phyloP scores from a whole-genome alignment of 2,888 invertebrate genomes.

The Linnaemya tessellans region DNA sequence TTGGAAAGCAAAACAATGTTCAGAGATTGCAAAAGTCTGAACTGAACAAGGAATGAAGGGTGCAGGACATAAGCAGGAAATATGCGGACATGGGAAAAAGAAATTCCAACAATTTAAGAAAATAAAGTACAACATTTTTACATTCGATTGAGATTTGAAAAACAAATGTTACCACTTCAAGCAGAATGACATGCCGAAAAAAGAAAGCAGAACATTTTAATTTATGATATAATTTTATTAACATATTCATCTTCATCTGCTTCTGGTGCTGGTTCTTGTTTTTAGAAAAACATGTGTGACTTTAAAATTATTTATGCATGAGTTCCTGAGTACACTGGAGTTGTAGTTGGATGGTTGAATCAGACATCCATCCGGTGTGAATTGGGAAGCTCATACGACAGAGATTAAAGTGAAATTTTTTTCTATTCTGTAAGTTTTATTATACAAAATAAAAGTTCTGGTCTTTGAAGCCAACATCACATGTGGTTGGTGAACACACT shows the following conservation, averaged over 20 bases:
- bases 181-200: conserved; percentile 23
- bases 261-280: not conserved
- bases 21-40: conserved; percentile 24
- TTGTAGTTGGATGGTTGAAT: not conserved
- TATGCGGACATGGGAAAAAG: conserved; percentile 10
- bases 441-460: conserved; percentile 10
- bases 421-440: not conserved
- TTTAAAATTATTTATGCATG: conserved; percentile 19
- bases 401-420: conserved; percentile 1
- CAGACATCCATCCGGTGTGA: not conserved
- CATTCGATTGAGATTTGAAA: conserved; percentile 29
- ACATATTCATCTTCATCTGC: conserved; percentile 32
- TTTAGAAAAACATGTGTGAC: conserved; percentile 40
- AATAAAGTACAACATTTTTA: conserved; percentile 1
- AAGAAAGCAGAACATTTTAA: conserved; percentile 26
- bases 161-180: conserved; percentile 57
- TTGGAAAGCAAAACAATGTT: conserved; percentile 60
- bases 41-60: not conserved
- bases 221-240: conserved; percentile 32
- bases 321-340: not conserved
- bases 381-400: not conserved
- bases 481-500: not conserved
- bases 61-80: not conserved
- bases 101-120: not conserved
- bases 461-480: conserved; percentile 4